Evolutionary conservation across 2,797 vertebrate species (phyloP).

Genomic region (Eospalax fontanierii): DNA sequence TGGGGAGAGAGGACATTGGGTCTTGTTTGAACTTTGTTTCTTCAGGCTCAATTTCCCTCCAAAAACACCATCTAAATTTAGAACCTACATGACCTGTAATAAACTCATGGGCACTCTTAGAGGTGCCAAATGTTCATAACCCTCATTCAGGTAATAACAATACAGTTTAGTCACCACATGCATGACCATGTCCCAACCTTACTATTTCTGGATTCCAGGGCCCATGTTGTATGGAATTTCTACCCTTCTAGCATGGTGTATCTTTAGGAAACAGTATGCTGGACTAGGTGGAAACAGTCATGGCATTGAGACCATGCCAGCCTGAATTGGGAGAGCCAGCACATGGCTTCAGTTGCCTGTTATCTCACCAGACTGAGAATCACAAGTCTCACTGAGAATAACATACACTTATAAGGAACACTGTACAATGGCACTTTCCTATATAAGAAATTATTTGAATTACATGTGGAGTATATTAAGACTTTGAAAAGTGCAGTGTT

Average conservation of each 20-base stretch:
- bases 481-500: not conserved
- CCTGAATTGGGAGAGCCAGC: not conserved
- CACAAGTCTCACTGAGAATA: slow-evolving; percentile 3
- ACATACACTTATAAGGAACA: not conserved
- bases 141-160: not conserved
- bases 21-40: slow-evolving; percentile 17
- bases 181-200: not conserved
- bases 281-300: not conserved
- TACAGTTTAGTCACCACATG: not conserved
- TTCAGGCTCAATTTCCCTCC: not conserved
- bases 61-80: slow-evolving; percentile 40
- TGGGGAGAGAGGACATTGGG: not conserved
- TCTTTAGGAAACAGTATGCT: not conserved
- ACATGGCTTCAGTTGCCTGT: not conserved
- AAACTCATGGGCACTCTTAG: not conserved
- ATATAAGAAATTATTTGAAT: not conserved
- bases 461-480: not conserved
- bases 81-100: not conserved
- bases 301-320: not conserved
- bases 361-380: not conserved
- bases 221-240: not conserved
- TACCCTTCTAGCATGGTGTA: not conserved
- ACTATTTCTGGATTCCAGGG: not conserved
- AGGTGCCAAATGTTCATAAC: not conserved
- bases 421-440: not conserved